Evolutionary conservation across 2,797 vertebrate species (phyloP).

Genomic region (Leptoclinus maculatus): DNA sequence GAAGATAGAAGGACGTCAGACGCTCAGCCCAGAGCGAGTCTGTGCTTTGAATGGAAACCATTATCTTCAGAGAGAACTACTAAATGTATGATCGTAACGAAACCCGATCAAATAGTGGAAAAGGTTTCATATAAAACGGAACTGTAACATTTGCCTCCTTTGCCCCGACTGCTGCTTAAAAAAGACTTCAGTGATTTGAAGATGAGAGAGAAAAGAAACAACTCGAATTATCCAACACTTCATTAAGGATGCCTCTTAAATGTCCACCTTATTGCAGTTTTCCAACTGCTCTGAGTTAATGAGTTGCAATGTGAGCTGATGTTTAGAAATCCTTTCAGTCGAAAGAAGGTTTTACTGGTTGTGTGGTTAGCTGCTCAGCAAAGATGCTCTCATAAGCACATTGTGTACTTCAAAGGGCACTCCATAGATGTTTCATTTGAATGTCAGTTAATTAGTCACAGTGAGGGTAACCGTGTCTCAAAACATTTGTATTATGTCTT

Average conservation of each 20-base stretch:
- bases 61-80: slow-evolving; percentile 48
- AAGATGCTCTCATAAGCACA: background rate
- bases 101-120: slow-evolving; percentile 23
- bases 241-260: background rate
- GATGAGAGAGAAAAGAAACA: background rate
- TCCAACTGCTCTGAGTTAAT: slow-evolving; percentile 1
- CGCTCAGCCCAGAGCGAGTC: background rate
- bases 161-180: background rate
- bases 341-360: background rate
- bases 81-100: slow-evolving; percentile 30
- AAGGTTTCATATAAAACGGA: background rate
- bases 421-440: background rate
- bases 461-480: background rate
- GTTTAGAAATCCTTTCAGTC: background rate
- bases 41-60: slow-evolving; percentile 40
- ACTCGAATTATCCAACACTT: background rate
- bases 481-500: background rate
- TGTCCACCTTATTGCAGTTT: background rate
- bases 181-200: background rate
- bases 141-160: background rate
- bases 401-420: background rate
- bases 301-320: slow-evolving; percentile 1
- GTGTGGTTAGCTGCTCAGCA: background rate
- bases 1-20: slow-evolving; percentile 38
- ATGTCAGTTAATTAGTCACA: background rate